Base-by-base conservation (phyloP, 1,140 invertebrate genomes). In the Trinorchestia longiramus region DNA sequence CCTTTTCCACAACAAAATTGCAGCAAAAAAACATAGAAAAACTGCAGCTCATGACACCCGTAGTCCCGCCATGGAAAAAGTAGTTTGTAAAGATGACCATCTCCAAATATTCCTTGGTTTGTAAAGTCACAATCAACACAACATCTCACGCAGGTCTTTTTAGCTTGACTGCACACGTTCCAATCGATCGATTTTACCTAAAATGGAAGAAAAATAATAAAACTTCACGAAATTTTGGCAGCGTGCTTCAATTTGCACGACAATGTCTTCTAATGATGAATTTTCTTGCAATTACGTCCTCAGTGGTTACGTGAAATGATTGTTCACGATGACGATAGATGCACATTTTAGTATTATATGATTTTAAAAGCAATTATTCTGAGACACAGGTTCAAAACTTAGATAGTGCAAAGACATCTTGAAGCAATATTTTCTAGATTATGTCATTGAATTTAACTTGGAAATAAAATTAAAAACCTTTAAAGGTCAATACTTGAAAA, bases 81-180 rank as follows among this genome's bases (percentile, higher is more conserved):
- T 90, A 42, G 88, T 90, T 42, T 41, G 88, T 90, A 90, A 90
- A 90, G 40, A 36, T 94, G 92, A 94, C 92, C 92, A 94, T 94
- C 92, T 94, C 92, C 92, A 94, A 94, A 94, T 94, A 94, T 94
- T 94, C 92, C 92, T 94, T 94, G 92, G 43, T 94, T 90, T 43
- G 28, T 43, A 41, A 87, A 90, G 88, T 43, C 88, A 41, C 43
- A 43, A 28, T 42, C 88, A 90, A 90, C 88, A 90, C 88, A 90
- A 90, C 88, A 90, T 90, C 88, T 90, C 88, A 42, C 43, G 62
- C 36, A 36, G 62, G 62, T 19, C 47, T 53, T 53, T 53, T 53
- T 8, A 53, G 47, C 47, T 77, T 36, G 62, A 11, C 62, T 77
- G 62, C 62, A 77, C 28, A 77, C 62, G 11, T 77, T 77, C 62